These are phyloP conservation scores for Napeogenes sylphis DNA, from an alignment of 2,888 invertebrate genomes.

Conservation along the genomic window DNA sequence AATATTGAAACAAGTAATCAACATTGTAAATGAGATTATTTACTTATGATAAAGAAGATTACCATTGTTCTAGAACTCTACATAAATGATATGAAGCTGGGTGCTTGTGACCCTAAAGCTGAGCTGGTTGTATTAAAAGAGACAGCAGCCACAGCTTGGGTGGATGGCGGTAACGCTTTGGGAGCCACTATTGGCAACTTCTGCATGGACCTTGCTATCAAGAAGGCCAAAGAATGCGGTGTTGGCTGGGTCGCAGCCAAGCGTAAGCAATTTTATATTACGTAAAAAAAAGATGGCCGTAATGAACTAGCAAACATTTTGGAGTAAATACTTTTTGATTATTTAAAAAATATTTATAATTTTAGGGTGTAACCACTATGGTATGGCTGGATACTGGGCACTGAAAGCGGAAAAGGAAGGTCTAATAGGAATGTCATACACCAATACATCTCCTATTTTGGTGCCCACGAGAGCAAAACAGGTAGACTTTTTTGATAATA, in stretches of 20 bases:
- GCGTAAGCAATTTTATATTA: constrained; percentile 59
- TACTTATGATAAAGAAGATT: no score
- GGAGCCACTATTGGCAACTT: constrained; percentile 89
- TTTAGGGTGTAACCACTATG: constrained; percentile 90
- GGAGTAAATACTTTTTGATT: no score
- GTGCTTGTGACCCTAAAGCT: constrained; percentile 78
- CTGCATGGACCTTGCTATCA: constrained; percentile 88
- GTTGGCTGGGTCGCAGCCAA: constrained; percentile 89
- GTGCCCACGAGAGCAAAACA: constrained; percentile 88
- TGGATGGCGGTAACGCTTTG: constrained; percentile 87
- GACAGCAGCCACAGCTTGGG: constrained; percentile 82
- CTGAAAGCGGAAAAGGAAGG: constrained; percentile 84
- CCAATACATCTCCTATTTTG: constrained; percentile 93
- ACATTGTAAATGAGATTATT: no score
- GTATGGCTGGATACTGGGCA: constrained; percentile 92
- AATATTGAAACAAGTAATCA: no score
- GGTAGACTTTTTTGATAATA: constrained; percentile 51
- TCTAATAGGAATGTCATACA: constrained; percentile 90
- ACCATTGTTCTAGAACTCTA: constrained; percentile 81
- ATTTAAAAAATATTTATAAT: no score
- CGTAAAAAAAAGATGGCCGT: background rate
- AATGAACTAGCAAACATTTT: background rate
- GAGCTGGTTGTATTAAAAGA: constrained; percentile 83
- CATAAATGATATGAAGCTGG: constrained; percentile 82
- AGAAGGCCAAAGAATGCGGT: constrained; percentile 86